phyloP scores from a whole-genome alignment of 2,888 invertebrate species.

The Entomobrya multifasciata region DNA sequence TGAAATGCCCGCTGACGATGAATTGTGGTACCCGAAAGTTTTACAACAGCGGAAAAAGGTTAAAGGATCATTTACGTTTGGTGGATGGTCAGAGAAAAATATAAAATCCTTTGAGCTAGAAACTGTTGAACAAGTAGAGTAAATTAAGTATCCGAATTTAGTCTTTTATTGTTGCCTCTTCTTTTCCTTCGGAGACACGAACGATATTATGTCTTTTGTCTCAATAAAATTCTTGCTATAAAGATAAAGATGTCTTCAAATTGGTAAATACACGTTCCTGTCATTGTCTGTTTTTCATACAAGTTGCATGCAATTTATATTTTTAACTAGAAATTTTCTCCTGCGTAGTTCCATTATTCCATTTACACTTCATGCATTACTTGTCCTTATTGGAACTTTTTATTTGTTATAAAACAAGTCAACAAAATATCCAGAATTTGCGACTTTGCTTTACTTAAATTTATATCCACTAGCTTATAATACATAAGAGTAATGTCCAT shows the following conservation, averaged over 20 bases:
- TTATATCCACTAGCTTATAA: too few relatives aligned
- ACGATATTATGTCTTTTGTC: not conserved
- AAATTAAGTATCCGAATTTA: slow-evolving; percentile 2
- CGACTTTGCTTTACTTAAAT: too few relatives aligned
- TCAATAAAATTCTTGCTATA: not conserved
- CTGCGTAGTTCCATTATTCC: not conserved
- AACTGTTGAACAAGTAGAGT: slow-evolving; percentile 37
- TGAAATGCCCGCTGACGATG: slow-evolving; percentile 73
- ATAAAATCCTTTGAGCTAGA: slow-evolving; percentile 63
- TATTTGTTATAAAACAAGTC: slow-evolving; percentile 11
- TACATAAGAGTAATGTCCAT: too few relatives aligned
- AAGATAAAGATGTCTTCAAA: not conserved
- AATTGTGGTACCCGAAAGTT: slow-evolving; percentile 72
- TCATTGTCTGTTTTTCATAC: too few relatives aligned
- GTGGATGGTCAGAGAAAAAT: slow-evolving; percentile 56
- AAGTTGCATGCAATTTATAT: too few relatives aligned
- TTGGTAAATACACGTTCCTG: too few relatives aligned
- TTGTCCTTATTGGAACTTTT: not conserved
- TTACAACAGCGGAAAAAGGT: slow-evolving; percentile 59
- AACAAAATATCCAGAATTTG: too few relatives aligned
- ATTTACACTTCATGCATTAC: not conserved
- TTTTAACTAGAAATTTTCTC: not conserved
- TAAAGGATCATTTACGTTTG: slow-evolving; percentile 62
- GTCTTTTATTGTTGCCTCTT: not conserved
- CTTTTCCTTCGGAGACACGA: not conserved